Base-by-base conservation (phyloP, 2,113 vertebrate species). In the Mystacornis crossleyi region DNA sequence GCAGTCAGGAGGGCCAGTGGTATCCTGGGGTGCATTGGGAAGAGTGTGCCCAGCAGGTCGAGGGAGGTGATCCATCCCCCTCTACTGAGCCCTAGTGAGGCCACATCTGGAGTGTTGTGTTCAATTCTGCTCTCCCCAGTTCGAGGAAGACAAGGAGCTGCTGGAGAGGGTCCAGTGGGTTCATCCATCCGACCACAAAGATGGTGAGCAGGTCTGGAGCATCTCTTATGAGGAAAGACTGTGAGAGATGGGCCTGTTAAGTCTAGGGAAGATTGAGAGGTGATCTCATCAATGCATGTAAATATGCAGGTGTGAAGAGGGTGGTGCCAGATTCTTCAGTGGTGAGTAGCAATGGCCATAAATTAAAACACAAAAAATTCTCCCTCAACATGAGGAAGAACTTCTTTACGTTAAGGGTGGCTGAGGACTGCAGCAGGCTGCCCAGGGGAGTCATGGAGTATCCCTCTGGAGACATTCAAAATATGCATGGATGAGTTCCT, bases 401-500 rank as follows among this genome's bases (percentile, higher is more conserved):
- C 3, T 80, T 40, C 5, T 47, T 18, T 10, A 6, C 3, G 1
- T 31, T 42, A 12, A 64, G 25, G 12, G 21, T 48, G 20, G 18
- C 24, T 48, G 60, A 57, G 25, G 21, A 33, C n/a, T 47, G 33
- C 20, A 45, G 17, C 4, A 62, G 57, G 25, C 29, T 85, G 70
- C 24, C 24, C 51, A 25, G 34, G 34, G 24, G 13, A 51, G 12
- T 25, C 1, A 7, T 48, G 29, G n/a, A 40, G 15, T 57, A 9
- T 65, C 29, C 34, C 11, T 12, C n/a, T 85, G 24, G 60, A 50
- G 51, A 6, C 16, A 13, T 40, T 48, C 15, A 57, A 48, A 55
- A 25, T 14, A 20, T 15, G 14, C 23, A 4, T 40, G 34, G 14
- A n/a, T 0, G 1, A 29, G 12, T 47, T 55, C 28, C 12, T 65